Evolutionary conservation across 2,113 vertebrate genomes (phyloP).

Genomic region (Nyctereutes procyonoides): DNA sequence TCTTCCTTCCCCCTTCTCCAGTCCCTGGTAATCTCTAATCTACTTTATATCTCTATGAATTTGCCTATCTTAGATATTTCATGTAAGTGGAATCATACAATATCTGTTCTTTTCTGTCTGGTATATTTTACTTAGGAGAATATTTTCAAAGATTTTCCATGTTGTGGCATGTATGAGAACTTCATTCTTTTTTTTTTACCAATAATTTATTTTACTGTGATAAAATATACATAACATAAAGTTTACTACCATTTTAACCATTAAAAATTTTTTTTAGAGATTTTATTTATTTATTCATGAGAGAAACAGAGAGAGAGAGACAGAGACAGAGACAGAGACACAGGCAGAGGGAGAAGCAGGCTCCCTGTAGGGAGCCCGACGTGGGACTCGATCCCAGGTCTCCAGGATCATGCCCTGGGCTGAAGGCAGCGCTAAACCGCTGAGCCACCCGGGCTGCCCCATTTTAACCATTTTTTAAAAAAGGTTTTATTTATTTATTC

Average conservation of each 20-base stretch:
- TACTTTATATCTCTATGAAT: background rate
- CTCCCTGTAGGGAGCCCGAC: no score
- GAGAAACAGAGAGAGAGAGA: no score
- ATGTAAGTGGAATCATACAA: background rate
- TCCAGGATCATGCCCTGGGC: no score
- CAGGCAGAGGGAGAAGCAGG: no score
- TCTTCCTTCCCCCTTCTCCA: background rate
- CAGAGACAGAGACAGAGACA: no score
- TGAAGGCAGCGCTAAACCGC: no score
- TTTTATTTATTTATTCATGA: no score
- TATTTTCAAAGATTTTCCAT: background rate
- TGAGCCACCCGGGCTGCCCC: no score
- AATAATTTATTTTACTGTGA: background rate
- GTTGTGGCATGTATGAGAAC: background rate
- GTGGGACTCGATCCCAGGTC: no score
- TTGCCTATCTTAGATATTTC: background rate
- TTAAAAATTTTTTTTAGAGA: background rate
- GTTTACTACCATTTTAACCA: background rate
- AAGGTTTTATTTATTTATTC: no score
- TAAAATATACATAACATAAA: background rate
- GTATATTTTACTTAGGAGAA: background rate
- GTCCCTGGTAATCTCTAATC: background rate
- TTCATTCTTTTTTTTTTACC: background rate
- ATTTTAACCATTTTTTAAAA: no score
- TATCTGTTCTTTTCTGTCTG: background rate